Base-by-base conservation (phyloP, 2,888 invertebrate species). In the Atrina japonica region DNA sequence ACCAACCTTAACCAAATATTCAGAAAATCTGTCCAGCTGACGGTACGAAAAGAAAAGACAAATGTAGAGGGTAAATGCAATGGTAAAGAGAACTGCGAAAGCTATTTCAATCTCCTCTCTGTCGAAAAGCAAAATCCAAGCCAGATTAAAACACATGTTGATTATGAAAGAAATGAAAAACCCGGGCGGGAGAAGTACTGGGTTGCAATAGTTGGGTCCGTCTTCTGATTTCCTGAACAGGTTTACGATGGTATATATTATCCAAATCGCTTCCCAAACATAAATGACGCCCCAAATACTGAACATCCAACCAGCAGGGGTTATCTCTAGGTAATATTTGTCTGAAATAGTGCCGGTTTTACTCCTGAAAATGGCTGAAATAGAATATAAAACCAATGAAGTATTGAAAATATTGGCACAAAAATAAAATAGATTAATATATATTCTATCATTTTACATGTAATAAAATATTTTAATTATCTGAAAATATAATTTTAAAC, bases 301-400 rank as follows among this genome's bases (percentile, higher is more conserved):
- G 78, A 88, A 88, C 2, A 83, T 83, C 88, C 88, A 88, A 30
- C 86, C 84, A 3, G 87, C 84, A 0, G 89, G 89, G 0, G 88
- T 86, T 21, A 88, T 86, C 21, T 84, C 85, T n/a, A 82, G 65
- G 25, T 77, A 66, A 64, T 83, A 87, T 64, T 81, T 78, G 70
- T 82, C 81, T 0, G 89, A 86, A 5, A 88, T 75, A 29, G 82
- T 73, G 1, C 80, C 77, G 3, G 81, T 86, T n/a, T 50, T 64
- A 52, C 80, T 79, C 3, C 67, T 60, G 64, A 83, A 88, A n/a
- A 87, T 59, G 27, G 82, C 88, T 85, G 82, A 16, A 74, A 73
- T 21, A n/a, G 30, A 68, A 63, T 45, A 40, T 35, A 55, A 27
- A 43, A 23, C n/a, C n/a, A n/a, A n/a, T n/a, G n/a, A n/a, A n/a